Evolutionary conservation across 2,113 vertebrate genomes (phyloP).

Genomic region (Lampris incognitus): DNA sequence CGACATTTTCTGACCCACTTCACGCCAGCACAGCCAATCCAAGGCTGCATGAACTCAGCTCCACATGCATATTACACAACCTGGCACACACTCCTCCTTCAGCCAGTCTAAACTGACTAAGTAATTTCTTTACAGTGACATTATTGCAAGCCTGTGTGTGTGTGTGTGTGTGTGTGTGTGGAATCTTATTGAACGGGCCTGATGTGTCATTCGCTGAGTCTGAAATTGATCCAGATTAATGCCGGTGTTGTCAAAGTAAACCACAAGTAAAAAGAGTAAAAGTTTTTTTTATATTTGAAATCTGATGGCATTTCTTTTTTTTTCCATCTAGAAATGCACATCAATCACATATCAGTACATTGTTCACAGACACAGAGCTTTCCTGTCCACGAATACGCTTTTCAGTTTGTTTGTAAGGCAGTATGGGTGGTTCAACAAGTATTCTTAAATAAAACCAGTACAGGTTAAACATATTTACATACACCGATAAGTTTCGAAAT

Average conservation of each 20-base stretch:
- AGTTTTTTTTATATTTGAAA: conserved; percentile 62
- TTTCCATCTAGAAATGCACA: conserved; percentile 56
- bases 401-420: conserved; percentile 73
- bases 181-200: not conserved
- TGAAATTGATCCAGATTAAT: conserved; percentile 1
- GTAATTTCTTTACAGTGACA: too few species aligned
- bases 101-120: conserved; percentile 15
- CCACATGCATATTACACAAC: conserved; percentile 51
- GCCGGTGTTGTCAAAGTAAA: conserved; percentile 3
- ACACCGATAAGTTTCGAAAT: conserved; percentile 32
- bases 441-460: conserved; percentile 20
- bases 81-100: conserved; percentile 17
- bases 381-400: conserved; percentile 38
- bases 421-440: conserved; percentile 57
- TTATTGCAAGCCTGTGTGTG: too few species aligned
- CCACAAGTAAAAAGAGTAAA: conserved; percentile 13
- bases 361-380: conserved; percentile 51
- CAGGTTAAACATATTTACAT: conserved; percentile 28
- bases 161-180: too few species aligned
- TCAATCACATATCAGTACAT: conserved; percentile 43
- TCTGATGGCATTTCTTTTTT: not conserved
- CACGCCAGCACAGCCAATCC: conserved; percentile 31
- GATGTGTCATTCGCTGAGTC: conserved; percentile 7
- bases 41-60: conserved; percentile 37
- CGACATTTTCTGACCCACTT: conserved; percentile 73